Conservation (phyloP, 2,888 invertebrate species). For the Eupeodes luniger region DNA sequence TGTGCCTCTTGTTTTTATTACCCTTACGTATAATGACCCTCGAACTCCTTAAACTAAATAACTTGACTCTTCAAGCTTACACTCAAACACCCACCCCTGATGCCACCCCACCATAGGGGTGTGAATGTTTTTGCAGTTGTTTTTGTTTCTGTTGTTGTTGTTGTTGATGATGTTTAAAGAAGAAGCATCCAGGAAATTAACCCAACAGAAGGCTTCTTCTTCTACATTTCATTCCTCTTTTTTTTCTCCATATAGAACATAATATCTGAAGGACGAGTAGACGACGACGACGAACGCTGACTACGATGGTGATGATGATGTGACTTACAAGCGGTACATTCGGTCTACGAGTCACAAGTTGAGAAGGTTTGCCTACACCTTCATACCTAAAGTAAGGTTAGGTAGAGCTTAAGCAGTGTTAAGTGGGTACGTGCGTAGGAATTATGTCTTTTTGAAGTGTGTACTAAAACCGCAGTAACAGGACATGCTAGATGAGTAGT, state of each 20-base stretch:
- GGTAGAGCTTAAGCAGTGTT: constrained; percentile 22
- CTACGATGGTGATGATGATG: constrained; percentile 32
- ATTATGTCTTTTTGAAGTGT: constrained; percentile 52
- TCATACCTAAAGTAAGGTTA: neutral
- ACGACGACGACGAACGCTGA: neutral
- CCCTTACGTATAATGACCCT: constrained; percentile 63
- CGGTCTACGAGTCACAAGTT: too few relatives aligned
- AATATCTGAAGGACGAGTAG: constrained; percentile 9
- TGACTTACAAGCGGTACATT: neutral
- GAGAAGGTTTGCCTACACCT: too few relatives aligned
- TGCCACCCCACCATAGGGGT: neutral
- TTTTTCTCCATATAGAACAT: constrained; percentile 8
- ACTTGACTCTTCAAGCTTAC: constrained; percentile 59
- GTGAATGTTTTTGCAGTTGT: constrained; percentile 28
- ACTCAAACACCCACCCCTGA: neutral
- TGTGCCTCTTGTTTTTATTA: constrained; percentile 38
- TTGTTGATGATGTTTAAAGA: constrained; percentile 45
- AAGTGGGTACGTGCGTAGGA: constrained; percentile 66
- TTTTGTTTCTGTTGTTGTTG: constrained; percentile 35
- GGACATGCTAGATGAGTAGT: constrained; percentile 40
- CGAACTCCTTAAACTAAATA: constrained; percentile 66
- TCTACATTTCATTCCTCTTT: neutral
- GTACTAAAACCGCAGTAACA: constrained; percentile 67
- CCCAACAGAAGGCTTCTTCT: constrained; percentile 41
- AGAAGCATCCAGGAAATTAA: constrained; percentile 67